Percentiles rank a stretch among this genome's conserved stretches.
Evolutionary conservation across 2,797 vertebrate genomes (phyloP).

Genomic region (Cottoperca gobio): DNA sequence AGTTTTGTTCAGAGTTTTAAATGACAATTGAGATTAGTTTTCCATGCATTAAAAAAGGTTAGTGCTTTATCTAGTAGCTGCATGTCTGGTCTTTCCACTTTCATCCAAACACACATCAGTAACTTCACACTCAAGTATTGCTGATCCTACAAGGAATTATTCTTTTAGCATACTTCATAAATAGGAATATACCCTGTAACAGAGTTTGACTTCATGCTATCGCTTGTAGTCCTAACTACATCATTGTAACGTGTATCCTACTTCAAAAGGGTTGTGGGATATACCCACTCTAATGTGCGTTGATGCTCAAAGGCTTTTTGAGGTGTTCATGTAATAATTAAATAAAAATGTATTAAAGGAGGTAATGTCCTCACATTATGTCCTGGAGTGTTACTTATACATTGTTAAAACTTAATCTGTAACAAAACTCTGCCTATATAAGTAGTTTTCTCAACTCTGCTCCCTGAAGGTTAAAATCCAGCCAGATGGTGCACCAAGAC

Average conservation of each 20-base stretch:
- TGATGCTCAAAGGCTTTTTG: constrained; percentile 53
- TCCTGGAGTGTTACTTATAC: constrained; percentile 66
- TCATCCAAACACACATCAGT: constrained; percentile 49
- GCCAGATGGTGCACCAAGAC: constrained; percentile 25
- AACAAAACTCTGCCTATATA: constrained; percentile 64
- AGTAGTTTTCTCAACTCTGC: constrained; percentile 51
- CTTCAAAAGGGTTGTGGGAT: constrained; percentile 28
- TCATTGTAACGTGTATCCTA: constrained; percentile 54
- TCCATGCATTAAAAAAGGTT: constrained; percentile 52
- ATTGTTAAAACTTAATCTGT: constrained; percentile 72
- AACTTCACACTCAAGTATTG: constrained; percentile 56
- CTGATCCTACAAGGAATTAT: constrained; percentile 49
- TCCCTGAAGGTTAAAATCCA: constrained; percentile 62
- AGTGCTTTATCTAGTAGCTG: constrained; percentile 61
- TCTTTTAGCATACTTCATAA: constrained; percentile 55
- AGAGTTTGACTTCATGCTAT: constrained; percentile 22
- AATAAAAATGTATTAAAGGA: constrained; percentile 49
- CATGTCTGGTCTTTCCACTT: constrained; percentile 34
- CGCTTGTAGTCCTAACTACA: constrained; percentile 35
- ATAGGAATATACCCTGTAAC: constrained; percentile 44
- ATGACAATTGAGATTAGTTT: constrained; percentile 55
- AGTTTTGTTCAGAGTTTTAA: constrained; percentile 46
- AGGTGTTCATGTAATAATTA: constrained; percentile 57
- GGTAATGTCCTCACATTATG: constrained; percentile 47
- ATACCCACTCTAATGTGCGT: constrained; percentile 43